A percentile compares a stretch with the other conserved stretches of the same genome.
These are phyloP conservation scores for Euura saliciscinereae DNA, from an alignment of 1,140 invertebrate species.

Conservation along the genomic window DNA sequence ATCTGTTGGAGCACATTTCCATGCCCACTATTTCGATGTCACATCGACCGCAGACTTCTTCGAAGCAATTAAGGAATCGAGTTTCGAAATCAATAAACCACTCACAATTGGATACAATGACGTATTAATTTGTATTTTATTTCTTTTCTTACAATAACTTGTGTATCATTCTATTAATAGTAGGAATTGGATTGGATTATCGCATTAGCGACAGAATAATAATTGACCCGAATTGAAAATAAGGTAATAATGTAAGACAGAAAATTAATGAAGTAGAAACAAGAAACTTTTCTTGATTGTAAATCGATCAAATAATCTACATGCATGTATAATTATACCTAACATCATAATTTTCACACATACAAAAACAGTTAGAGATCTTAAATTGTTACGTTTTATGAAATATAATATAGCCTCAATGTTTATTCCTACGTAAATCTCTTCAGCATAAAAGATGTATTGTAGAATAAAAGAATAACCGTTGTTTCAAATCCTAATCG, in stretches of 20 bases:
- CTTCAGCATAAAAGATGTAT: background rate
- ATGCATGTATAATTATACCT: slow-evolving; percentile 24
- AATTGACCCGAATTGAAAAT: slow-evolving; percentile 17
- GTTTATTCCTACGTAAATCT: background rate
- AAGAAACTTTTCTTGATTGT: slow-evolving; percentile 10
- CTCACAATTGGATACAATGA: background rate
- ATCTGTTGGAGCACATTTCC: too few relatives aligned
- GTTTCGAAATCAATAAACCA: too few relatives aligned
- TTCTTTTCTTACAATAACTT: slow-evolving; percentile 44
- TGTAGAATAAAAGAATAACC: background rate
- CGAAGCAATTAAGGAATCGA: too few relatives aligned
- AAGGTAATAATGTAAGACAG: slow-evolving; percentile 18
- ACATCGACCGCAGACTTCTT: too few relatives aligned
- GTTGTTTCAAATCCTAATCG: slow-evolving; percentile 18
- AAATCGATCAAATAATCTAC: slow-evolving; percentile 20
- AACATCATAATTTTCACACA: slow-evolving; percentile 22
- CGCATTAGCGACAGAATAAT: slow-evolving; percentile 40
- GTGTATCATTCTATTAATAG: slow-evolving; percentile 45
- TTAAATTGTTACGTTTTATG: background rate
- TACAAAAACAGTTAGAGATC: slow-evolving; percentile 13
- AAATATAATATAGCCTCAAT: background rate
- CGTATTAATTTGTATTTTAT: slow-evolving; percentile 29
- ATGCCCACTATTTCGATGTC: too few relatives aligned
- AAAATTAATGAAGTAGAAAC: too few relatives aligned
- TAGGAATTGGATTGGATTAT: slow-evolving; percentile 46